Percentiles rank a stretch among this genome's conserved stretches.
Evolutionary conservation across 2,888 invertebrate species (phyloP).

Genomic region (Trichopoda pennipes): DNA sequence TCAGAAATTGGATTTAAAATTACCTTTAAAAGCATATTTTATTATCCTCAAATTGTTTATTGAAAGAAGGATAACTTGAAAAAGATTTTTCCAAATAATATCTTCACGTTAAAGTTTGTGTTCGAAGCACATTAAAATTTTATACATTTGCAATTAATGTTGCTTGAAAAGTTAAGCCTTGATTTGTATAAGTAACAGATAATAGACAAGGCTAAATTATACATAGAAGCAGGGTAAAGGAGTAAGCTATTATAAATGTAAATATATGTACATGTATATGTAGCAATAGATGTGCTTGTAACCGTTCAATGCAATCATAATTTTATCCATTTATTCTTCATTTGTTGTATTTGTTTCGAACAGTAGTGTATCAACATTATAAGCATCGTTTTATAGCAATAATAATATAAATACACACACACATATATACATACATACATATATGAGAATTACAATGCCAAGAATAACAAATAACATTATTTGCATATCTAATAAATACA

Average conservation of each 20-base stretch:
- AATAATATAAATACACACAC: background rate
- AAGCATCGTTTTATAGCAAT: conserved; percentile 23
- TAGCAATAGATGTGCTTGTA: background rate
- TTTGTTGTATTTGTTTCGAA: background rate
- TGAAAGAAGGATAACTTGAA: background rate
- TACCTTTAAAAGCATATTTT: background rate
- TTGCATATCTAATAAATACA: conserved; percentile 31
- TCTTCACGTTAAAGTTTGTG: background rate
- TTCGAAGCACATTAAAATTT: background rate
- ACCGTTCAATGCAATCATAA: conserved; percentile 32
- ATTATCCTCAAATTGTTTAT: background rate
- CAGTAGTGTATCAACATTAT: conserved; percentile 8
- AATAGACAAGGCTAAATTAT: background rate
- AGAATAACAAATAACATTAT: conserved; percentile 30
- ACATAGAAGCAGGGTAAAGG: background rate
- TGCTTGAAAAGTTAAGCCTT: background rate
- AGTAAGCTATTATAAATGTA: background rate
- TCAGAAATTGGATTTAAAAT: background rate
- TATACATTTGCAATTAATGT: background rate
- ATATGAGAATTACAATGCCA: conserved; percentile 1
- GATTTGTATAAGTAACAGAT: background rate
- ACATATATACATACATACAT: background rate
- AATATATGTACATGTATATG: background rate
- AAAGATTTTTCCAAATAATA: conserved; percentile 3
- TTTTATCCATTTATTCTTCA: conserved; percentile 30